phyloP scores from a whole-genome alignment of 2,113 vertebrate genomes.

The Heptranchias perlo region DNA sequence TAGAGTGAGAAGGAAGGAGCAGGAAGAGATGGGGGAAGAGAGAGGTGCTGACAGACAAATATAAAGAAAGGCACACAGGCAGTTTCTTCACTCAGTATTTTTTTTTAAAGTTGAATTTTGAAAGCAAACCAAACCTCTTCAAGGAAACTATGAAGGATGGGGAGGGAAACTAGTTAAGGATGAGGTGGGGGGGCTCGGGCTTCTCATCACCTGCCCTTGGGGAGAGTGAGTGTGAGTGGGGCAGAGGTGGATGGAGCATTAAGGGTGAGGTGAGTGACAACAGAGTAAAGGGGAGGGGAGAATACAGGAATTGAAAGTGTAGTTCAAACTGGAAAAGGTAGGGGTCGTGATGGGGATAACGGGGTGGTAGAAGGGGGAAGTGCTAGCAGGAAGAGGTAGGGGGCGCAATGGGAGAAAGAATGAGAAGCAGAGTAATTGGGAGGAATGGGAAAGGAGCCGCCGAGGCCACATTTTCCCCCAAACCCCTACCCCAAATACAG shows the following conservation, averaged over 20 bases:
- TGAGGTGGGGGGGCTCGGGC: not conserved
- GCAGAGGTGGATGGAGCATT: too few species aligned
- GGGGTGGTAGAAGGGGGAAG: not conserved
- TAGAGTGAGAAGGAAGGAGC: too few species aligned
- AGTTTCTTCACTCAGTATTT: too few species aligned
- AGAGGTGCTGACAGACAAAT: too few species aligned
- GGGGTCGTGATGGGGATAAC: not conserved
- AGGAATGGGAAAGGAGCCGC: not conserved
- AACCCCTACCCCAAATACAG: not conserved
- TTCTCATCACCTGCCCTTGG: not conserved
- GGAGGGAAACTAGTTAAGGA: too few species aligned
- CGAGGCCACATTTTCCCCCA: not conserved
- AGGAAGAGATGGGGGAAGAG: too few species aligned
- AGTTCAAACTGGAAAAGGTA: not conserved
- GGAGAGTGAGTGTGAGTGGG: too few species aligned
- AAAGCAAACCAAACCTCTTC: too few species aligned
- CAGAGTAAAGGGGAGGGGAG: not conserved
- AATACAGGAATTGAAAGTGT: not conserved
- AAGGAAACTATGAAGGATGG: too few species aligned
- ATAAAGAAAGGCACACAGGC: too few species aligned
- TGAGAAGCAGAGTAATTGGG: not conserved
- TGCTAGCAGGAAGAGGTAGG: not conserved
- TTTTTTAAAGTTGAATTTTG: too few species aligned
- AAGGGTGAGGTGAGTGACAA: not conserved
- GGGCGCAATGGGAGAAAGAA: not conserved